These are phyloP conservation scores for Leucoraja ocellata DNA, from an alignment of 2,797 vertebrate species.

Conservation along the genomic window DNA sequence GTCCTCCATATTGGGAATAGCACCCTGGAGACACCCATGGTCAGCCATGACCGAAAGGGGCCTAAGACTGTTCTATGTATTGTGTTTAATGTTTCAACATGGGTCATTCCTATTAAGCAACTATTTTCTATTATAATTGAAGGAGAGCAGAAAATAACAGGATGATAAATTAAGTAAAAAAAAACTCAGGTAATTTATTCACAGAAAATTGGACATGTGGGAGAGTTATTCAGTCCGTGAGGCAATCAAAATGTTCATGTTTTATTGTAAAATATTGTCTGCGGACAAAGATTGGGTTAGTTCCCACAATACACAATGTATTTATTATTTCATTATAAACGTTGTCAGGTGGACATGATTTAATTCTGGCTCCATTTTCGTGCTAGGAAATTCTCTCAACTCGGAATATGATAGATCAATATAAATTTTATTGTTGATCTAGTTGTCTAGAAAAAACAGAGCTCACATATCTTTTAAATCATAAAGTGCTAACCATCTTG, in stretches of 20 bases:
- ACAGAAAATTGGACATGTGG: not conserved
- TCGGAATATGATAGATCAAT: not conserved
- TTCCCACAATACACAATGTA: not conserved
- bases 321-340: conserved; percentile 7
- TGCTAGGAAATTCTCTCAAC: not conserved
- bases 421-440: not conserved
- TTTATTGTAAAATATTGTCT: not conserved
- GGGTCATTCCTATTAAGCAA: not conserved
- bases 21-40: no score
- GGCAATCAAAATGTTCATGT: not conserved
- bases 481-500: no score
- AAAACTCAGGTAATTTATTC: not conserved
- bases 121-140: not conserved
- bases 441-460: not conserved
- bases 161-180: not conserved
- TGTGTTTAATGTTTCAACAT: not conserved
- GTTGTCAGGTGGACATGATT: not conserved
- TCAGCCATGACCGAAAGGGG: no score
- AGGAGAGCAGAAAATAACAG: not conserved
- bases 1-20: no score
- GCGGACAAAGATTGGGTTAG: not conserved
- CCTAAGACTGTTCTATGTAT: not conserved
- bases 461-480: no score
- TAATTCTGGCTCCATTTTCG: not conserved
- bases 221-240: not conserved